Evolutionary conservation across 1,140 invertebrate species (phyloP), one percentile per base, ranked within the genome.

Genomic region (Ectropis grisescens): DNA sequence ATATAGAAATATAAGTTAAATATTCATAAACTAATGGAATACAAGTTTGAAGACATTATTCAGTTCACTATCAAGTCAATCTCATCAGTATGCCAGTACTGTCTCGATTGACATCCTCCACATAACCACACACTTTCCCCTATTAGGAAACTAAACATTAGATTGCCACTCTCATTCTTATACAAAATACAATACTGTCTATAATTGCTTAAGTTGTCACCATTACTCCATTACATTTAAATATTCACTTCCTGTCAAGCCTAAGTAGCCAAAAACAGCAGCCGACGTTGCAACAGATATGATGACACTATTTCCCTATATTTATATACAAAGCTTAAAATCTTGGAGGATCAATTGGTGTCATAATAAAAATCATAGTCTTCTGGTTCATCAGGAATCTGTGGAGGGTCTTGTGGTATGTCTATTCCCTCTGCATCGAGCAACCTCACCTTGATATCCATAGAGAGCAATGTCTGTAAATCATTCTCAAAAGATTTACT

Each of bases 391-490:
- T 91, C 88, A 2, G 96, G 96, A 56, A 98, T 91, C 13, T 89
- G 85, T 11, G 96, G 97, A 11, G 95, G 92, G 72, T 95, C 90
- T 64, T 96, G 92, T 4, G 96, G 96, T 58, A 98, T 97, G 42
- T 93, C 92, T 29, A 99, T 91, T 7, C 95, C 96, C 83, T 98
- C 96, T 1, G 95, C 92, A 78, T 98, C 96, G 12, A 99, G 80
- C 24, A 98, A 78, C 33, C 95, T 84, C 13, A 99, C 85, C 79
- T 98, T 98, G 10, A 98, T 96, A 66, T 99, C 96, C 94, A 98
- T 97, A 2, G 93, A 93, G 1, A 98, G 81, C 29, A 99, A 83
- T 16, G 91, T 95, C 57, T 98, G 94, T 47, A 98, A 83, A 82
- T 99, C 97, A 68, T 91, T 90, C 47, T 92, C 90, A 39, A 91